Conservation (phyloP, 2,113 vertebrate genomes). For the Hymenochirus boettgeri region DNA sequence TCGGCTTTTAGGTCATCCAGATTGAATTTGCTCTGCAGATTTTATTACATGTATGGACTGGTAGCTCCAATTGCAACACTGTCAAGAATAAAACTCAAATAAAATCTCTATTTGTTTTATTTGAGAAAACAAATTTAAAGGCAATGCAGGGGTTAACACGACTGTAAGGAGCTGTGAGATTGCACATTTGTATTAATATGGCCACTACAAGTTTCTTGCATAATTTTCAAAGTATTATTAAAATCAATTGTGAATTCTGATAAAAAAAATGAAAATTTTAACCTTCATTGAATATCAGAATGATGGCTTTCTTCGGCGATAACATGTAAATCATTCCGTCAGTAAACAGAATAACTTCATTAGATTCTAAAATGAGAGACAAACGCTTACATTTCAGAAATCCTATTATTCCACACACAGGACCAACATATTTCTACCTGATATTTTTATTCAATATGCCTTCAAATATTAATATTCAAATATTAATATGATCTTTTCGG, state of each 20-base stretch:
- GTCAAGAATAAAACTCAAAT: neutral
- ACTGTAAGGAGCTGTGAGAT: neutral
- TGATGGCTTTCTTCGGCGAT: conserved; percentile 31
- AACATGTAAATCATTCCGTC: conserved; percentile 41
- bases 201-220: conserved; percentile 20
- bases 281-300: conserved; percentile 42
- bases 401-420: conserved; percentile 31
- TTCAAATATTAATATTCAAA: conserved; percentile 28
- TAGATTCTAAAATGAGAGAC: conserved; percentile 41
- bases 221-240: conserved; percentile 35
- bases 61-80: neutral
- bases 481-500: conserved; percentile 41
- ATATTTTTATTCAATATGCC: conserved; percentile 35
- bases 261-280: conserved; percentile 44
- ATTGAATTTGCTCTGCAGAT: neutral
- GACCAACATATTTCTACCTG: conserved; percentile 23
- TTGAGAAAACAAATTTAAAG: neutral
- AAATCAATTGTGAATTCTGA: conserved; percentile 36
- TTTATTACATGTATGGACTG: neutral
- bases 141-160: conserved; percentile 18
- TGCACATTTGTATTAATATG: conserved; percentile 18
- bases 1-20: neutral
- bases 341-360: conserved; percentile 41
- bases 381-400: conserved; percentile 39
- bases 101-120: neutral